A percentile compares a stretch with the other conserved stretches of the same genome.
These are phyloP conservation scores for Megalopta genalis DNA, from an alignment of 1,140 invertebrate genomes.

Conservation along the genomic window DNA sequence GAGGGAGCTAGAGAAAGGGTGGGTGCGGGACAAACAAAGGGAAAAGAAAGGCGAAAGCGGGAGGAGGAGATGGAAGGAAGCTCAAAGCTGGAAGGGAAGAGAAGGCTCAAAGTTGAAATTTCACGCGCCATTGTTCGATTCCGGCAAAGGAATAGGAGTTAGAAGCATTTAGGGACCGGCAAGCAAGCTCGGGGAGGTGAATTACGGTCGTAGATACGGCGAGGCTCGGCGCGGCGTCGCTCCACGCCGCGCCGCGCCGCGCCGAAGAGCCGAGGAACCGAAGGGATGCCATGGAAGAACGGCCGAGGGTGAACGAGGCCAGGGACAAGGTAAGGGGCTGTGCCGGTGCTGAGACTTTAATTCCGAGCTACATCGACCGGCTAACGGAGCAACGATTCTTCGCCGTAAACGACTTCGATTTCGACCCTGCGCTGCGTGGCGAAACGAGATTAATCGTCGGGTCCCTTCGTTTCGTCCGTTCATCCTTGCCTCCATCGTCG, in stretches of 20 bases:
- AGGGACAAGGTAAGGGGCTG: conserved; percentile 47
- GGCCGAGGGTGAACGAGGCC: conserved; percentile 47
- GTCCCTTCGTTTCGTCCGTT: conserved; percentile 46
- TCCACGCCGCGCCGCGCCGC: too few species aligned
- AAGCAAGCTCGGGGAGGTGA: conserved; percentile 71
- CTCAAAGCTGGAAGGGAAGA: conserved; percentile 31
- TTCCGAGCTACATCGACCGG: conserved; percentile 67
- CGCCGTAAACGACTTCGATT: conserved; percentile 71
- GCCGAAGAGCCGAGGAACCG: conserved; percentile 29
- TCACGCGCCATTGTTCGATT: conserved; percentile 79
- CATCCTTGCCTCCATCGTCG: background rate
- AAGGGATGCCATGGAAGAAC: conserved; percentile 50
- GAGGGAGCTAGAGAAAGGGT: background rate
- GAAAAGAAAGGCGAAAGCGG: background rate
- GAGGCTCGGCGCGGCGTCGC: conserved; percentile 32
- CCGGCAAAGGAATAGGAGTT: conserved; percentile 75
- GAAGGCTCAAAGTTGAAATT: conserved; percentile 78
- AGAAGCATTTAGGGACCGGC: conserved; percentile 76
- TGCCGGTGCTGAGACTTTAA: conserved; percentile 71
- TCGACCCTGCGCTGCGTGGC: conserved; percentile 59
- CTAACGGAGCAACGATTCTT: conserved; percentile 59
- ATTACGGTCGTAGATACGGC: conserved; percentile 76
- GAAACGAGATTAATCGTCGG: conserved; percentile 70
- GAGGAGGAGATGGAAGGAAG: background rate
- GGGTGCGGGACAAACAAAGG: background rate